Conservation (phyloP, 2,797 vertebrate genomes). For the Lepus oiostolus region DNA sequence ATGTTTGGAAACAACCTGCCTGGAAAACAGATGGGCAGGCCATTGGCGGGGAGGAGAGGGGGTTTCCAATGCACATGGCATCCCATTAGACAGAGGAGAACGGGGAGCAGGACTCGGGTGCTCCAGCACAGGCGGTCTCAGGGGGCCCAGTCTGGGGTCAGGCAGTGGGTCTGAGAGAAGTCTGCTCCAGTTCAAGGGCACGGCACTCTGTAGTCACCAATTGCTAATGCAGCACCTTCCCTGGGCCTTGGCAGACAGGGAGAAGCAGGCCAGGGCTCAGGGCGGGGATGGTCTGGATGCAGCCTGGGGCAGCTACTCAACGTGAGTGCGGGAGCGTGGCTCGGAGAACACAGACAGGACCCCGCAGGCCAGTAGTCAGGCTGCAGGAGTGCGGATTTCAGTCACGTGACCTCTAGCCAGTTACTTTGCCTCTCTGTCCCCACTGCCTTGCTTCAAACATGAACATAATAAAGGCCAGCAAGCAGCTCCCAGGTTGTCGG, state of each 20-base stretch:
- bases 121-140: neutral
- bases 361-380: neutral
- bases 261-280: neutral
- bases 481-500: neutral
- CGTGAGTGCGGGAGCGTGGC: neutral
- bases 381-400: rapidly evolving
- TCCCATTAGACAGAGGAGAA: neutral
- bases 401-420: neutral
- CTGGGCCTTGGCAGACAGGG: neutral
- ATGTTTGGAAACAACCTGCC: neutral
- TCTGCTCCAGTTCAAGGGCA: neutral
- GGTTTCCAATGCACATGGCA: neutral
- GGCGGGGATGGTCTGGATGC: neutral
- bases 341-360: neutral
- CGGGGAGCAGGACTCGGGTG: neutral
- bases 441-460: neutral
- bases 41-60: neutral
- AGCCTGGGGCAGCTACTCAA: neutral
- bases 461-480: neutral
- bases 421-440: neutral
- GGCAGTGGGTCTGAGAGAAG: neutral
- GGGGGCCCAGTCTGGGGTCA: neutral
- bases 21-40: neutral
- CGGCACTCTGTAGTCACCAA: too few relatives aligned
- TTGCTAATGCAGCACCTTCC: neutral